A percentile compares a stretch with the other conserved stretches of the same genome.
These are phyloP conservation scores for Aporrectodea caliginosa DNA, from an alignment of 1,140 invertebrate genomes.

Conservation along the genomic window DNA sequence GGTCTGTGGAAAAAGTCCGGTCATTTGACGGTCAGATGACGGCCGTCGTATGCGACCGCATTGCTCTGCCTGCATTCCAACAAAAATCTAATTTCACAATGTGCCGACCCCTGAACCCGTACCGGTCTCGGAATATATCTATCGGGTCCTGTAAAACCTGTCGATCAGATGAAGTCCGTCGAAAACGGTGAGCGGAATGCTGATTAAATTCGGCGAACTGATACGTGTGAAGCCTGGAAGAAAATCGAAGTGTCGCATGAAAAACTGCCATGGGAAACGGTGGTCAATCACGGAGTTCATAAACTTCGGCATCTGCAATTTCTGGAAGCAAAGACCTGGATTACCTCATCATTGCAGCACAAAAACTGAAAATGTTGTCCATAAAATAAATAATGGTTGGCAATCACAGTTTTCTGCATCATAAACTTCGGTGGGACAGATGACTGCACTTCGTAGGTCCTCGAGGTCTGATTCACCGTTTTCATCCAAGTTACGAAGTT, in stretches of 20 bases:
- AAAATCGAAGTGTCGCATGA: neutral
- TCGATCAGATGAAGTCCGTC: neutral
- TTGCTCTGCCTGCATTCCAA: neutral
- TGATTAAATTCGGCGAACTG: neutral
- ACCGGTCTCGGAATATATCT: neutral
- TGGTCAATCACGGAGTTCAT: too few species aligned
- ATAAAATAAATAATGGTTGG: too few species aligned
- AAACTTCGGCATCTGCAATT: too few species aligned
- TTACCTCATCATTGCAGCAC: too few species aligned
- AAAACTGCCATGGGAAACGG: neutral
- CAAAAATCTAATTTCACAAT: constrained; percentile 3
- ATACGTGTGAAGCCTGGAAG: neutral
- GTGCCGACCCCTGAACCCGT: neutral
- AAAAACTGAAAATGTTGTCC: too few species aligned
- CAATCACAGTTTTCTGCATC: too few species aligned
- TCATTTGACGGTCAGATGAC: neutral
- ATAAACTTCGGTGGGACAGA: too few species aligned
- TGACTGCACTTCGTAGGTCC: too few species aligned
- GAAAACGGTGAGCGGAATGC: neutral
- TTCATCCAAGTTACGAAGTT: too few species aligned
- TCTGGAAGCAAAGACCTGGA: too few species aligned
- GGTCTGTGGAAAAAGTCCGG: neutral
- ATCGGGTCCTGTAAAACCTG: constrained; percentile 1
- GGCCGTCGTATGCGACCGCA: neutral
- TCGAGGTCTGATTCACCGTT: too few species aligned